Base-by-base conservation (phyloP, 1,140 invertebrate genomes). In the Drosophila punjabiensis region DNA sequence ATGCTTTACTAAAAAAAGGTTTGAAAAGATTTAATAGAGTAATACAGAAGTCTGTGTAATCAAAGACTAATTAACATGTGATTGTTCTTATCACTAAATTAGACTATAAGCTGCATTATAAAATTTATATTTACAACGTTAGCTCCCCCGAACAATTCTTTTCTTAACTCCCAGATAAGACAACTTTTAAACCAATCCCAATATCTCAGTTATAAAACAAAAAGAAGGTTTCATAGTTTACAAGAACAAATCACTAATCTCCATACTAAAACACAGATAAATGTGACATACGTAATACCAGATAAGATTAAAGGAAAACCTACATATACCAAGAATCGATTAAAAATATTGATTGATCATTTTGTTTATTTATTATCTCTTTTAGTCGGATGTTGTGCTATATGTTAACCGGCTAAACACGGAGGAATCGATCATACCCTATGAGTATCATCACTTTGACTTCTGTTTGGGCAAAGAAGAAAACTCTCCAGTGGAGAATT, bases 381-480 rank as follows among this genome's bases (percentile, higher is more conserved):
- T 74, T 6, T 33, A 89, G 85, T 90, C 86, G 13, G 85, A 89
- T 76, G 86, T 88, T 11, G 47, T 76, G 16, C 37, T 99, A 9
- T 99, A 96, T 94, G 99, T 99, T 1, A 99, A 99, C 93, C 95
- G 98, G 79, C 94, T 99, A 9, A 99, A 99, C 93, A 98, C 98
- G 10, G 97, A 99, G 92, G 98, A 99, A 94, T 98, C 97, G 18
- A 97, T 99, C 5, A 98, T 99, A 91, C 98, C 99, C 5, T 99
- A 98, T 95, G 99, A 99, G 94, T 99, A 99, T 93, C 96, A 97
- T 93, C 96, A 98, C 83, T 99, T 99, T 94, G 98, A 99, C 93
- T 99, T 99, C 91, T 99, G 99, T 94, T 91, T 94, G 5, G 94
- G 94, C 58, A 95, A 96, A 84, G 95, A 97, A 79, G 94, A 95